Evolutionary conservation across 2,797 vertebrate genomes (phyloP), one percentile per base, ranked within the genome.

Genomic region (Phalanger gymnotis): DNA sequence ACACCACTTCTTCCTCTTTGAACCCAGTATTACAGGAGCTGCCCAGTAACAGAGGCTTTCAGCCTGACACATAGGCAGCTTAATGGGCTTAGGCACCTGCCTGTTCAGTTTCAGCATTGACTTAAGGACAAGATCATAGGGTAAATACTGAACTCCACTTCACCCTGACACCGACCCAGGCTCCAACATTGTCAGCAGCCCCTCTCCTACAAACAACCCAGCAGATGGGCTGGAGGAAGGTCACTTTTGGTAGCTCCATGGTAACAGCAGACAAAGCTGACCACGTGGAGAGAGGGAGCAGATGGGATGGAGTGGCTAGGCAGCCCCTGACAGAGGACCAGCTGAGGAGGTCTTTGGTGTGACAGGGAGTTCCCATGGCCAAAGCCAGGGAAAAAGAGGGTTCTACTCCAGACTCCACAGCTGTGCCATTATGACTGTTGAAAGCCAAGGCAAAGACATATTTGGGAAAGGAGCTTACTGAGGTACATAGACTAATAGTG

Each of bases 91-190:
- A 97, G 97, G 97, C 97, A 97, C 97, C 98, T 98, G 97, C 97
- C 98, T 98, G 40, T 97, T 97, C 97, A 93, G 97, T 98, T 98
- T 98, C 98, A 97, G 97, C 98, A 97, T 93, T 96, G 97, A 97
- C 97, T 98, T 98, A 96, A 97, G 97, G 97, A 97, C 93, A 93
- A 97, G 97, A 98, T 98, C 98, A 97, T 96, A 90, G 97, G 97
- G 94, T 51, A 97, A 98, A 98, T 97, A 98, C 97, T 96, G 96
- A 54, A 95, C 95, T 94, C 96, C 97, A 98, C 95, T 98, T 96
- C 96, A 96, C 96, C 96, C 47, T 92, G 90, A 96, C 73, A 95
- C 91, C 94, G 96, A 95, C 96, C 94, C 97, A 95, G 97, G 94
- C 95, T 6, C 61, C 51, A 96, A 94, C 96, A 95, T 95, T 98